phyloP scores from a whole-genome alignment of 2,113 vertebrate species.

The Semnopithecus entellus region DNA sequence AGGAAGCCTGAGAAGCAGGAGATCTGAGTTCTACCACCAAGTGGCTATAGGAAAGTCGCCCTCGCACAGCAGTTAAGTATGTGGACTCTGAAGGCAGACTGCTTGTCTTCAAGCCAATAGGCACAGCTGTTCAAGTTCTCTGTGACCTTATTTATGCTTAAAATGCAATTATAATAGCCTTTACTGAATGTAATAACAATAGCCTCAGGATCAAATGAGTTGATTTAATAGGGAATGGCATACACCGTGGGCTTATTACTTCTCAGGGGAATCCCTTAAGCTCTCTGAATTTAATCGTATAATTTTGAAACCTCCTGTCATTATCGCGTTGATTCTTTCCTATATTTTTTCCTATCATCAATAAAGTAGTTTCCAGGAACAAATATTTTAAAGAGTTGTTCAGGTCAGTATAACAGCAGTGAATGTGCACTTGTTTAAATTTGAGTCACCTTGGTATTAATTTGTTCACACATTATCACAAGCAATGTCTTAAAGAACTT shows the following conservation, averaged over 20 bases:
- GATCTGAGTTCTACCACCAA: background rate
- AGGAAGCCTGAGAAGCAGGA: background rate
- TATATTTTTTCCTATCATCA: background rate
- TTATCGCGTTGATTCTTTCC: background rate
- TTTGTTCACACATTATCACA: background rate
- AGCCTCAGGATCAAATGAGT: background rate
- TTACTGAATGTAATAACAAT: background rate
- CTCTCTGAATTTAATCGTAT: background rate
- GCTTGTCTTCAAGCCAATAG: background rate
- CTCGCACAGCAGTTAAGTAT: accelerated
- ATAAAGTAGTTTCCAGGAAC: background rate
- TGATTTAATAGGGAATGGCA: background rate
- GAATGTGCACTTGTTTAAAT: background rate
- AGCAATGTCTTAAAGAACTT: background rate
- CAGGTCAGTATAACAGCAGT: background rate
- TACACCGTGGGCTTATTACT: background rate
- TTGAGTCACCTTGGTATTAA: background rate
- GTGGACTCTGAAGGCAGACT: background rate
- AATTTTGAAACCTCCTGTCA: background rate
- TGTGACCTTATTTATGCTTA: background rate
- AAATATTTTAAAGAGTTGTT: background rate
- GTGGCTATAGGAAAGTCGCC: background rate
- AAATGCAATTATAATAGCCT: background rate
- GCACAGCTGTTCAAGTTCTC: background rate
- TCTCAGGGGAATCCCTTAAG: background rate